phyloP scores from a whole-genome alignment of 2,113 vertebrate genomes.

The Myrmecobius fasciatus region DNA sequence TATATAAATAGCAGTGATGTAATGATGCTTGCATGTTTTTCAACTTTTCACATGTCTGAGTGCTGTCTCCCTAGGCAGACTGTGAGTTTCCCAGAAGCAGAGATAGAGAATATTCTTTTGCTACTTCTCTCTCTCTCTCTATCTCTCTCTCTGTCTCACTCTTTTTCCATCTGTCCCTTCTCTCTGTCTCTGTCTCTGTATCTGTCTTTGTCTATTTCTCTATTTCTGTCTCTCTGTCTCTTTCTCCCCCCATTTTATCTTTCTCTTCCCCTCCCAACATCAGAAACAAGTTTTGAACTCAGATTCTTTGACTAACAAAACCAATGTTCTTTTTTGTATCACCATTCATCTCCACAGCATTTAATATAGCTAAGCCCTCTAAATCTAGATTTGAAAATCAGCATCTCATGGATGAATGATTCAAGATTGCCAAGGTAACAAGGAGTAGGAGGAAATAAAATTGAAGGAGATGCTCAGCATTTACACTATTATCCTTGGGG shows the following conservation, averaged over 20 bases:
- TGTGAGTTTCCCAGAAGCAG: background rate
- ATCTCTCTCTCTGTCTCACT: too few relatives aligned
- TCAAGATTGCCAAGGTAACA: background rate
- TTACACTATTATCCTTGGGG: background rate
- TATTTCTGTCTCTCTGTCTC: too few relatives aligned
- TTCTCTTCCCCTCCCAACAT: background rate
- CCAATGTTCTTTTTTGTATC: background rate
- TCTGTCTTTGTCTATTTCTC: too few relatives aligned
- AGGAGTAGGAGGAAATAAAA: background rate
- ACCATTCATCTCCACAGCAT: background rate
- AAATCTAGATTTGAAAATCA: background rate
- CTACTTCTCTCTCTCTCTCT: background rate
- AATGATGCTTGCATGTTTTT: background rate
- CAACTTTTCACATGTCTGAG: background rate
- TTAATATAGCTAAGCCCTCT: background rate
- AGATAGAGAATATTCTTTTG: background rate
- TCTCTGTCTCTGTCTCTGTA: too few relatives aligned
- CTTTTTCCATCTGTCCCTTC: too few relatives aligned
- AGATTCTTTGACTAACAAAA: background rate
- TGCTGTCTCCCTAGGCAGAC: background rate
- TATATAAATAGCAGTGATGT: background rate
- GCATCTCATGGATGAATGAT: background rate
- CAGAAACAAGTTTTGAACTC: background rate
- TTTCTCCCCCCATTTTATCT: too few relatives aligned
- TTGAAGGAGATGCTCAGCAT: background rate